phyloP scores from a whole-genome alignment of 2,113 vertebrate species.

The Scopus umbretta region DNA sequence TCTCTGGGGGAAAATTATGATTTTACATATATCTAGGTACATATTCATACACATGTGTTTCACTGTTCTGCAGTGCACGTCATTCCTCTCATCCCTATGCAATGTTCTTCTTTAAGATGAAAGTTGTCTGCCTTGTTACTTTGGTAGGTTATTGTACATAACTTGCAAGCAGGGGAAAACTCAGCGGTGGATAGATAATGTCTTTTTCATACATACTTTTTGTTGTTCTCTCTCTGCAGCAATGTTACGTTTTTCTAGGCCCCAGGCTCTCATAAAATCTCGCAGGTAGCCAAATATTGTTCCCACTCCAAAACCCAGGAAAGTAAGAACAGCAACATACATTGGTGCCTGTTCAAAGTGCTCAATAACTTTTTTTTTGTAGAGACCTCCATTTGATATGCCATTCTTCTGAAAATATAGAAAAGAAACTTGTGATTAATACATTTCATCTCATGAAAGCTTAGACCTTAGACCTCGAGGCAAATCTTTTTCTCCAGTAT shows the following conservation, averaged over 20 bases:
- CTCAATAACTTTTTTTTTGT: conserved; percentile 70
- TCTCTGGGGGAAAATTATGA: not conserved
- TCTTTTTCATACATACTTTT: conserved; percentile 78
- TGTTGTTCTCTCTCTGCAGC: conserved; percentile 86
- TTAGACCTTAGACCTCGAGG: not conserved
- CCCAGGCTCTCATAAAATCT: conserved; percentile 88
- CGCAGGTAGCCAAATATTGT: conserved; percentile 90
- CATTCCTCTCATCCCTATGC: not conserved
- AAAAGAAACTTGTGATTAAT: conserved; percentile 49
- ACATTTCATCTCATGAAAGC: not conserved
- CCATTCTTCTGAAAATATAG: conserved; percentile 79
- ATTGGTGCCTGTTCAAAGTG: conserved; percentile 88
- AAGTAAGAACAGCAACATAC: conserved; percentile 87
- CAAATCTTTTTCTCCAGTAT: not conserved
- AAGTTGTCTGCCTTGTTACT: not conserved
- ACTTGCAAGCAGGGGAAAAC: not conserved
- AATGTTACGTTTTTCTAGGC: conserved; percentile 85
- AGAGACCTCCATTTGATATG: conserved; percentile 50
- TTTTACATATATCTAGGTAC: not conserved
- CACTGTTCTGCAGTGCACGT: not conserved
- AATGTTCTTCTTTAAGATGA: not conserved
- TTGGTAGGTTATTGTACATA: not conserved
- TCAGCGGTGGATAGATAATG: not conserved
- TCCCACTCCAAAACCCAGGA: conserved; percentile 86
- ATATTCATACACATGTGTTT: not conserved